phyloP scores from a whole-genome alignment of 2,888 invertebrate genomes.

The Eurytoma californica region DNA sequence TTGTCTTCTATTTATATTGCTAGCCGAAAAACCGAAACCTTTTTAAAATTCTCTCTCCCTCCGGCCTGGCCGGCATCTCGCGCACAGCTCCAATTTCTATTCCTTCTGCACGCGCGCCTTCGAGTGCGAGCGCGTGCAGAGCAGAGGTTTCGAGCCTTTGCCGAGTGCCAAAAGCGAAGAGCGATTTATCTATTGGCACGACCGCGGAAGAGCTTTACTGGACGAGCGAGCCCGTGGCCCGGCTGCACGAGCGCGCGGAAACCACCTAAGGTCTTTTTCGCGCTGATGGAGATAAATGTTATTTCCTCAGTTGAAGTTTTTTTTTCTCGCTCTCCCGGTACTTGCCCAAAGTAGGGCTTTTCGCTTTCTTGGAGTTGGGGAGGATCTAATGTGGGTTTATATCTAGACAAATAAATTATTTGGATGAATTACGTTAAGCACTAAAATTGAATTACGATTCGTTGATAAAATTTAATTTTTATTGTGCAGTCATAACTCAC shows the following conservation, averaged over 20 bases:
- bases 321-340: background rate
- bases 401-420: background rate
- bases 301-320: slow-evolving; percentile 12
- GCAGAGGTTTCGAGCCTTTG: slow-evolving; percentile 18
- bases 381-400: background rate
- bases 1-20: too few species aligned
- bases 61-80: background rate
- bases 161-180: slow-evolving; percentile 47
- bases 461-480: background rate
- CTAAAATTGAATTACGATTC: background rate
- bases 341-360: background rate
- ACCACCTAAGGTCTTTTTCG: slow-evolving; percentile 50
- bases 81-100: background rate
- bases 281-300: slow-evolving; percentile 48
- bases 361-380: background rate
- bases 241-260: slow-evolving; percentile 5
- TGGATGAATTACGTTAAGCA: background rate
- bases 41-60: slow-evolving; percentile 27
- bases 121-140: background rate
- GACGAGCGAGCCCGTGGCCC: slow-evolving; percentile 16
- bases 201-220: slow-evolving; percentile 25
- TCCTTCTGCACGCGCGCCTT: slow-evolving; percentile 6
- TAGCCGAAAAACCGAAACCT: background rate
- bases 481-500: background rate
- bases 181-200: slow-evolving; percentile 51